Percentiles rank a stretch among this genome's conserved stretches.
Conservation (phyloP, 35 echinoderm and acorn worm species). For the Ptychodera flava region DNA sequence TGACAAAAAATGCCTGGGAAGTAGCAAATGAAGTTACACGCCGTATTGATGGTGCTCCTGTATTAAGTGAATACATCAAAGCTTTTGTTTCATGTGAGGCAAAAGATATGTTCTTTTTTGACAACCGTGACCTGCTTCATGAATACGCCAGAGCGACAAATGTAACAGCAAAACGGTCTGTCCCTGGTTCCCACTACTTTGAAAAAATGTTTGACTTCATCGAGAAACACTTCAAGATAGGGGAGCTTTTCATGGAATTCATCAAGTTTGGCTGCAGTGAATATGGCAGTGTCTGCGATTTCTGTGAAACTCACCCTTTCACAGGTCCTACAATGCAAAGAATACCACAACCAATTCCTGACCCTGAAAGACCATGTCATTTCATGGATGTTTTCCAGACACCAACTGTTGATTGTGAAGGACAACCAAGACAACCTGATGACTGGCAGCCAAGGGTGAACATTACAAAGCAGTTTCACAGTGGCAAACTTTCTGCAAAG, state of each 20-base stretch:
- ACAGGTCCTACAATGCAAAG: background rate
- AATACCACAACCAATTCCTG: background rate
- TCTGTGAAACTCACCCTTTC: background rate
- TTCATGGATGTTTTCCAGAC: background rate
- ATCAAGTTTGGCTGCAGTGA: background rate
- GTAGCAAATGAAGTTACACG: background rate
- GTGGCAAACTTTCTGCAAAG: background rate
- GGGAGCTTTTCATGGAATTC: background rate
- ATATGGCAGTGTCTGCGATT: background rate
- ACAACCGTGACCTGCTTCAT: background rate
- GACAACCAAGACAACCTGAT: background rate
- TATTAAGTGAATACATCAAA: background rate
- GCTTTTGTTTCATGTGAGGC: background rate
- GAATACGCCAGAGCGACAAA: background rate
- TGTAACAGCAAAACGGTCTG: background rate
- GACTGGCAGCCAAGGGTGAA: background rate
- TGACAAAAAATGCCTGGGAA: background rate
- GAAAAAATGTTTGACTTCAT: background rate
- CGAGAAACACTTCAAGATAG: background rate
- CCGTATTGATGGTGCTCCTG: background rate
- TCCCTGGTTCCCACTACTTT: background rate
- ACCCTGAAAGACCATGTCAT: background rate
- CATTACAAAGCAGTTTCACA: background rate
- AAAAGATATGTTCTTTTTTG: background rate
- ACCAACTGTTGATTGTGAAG: background rate